phyloP scores from a whole-genome alignment of 2,888 invertebrate species.

The Trachelus troglodyta region DNA sequence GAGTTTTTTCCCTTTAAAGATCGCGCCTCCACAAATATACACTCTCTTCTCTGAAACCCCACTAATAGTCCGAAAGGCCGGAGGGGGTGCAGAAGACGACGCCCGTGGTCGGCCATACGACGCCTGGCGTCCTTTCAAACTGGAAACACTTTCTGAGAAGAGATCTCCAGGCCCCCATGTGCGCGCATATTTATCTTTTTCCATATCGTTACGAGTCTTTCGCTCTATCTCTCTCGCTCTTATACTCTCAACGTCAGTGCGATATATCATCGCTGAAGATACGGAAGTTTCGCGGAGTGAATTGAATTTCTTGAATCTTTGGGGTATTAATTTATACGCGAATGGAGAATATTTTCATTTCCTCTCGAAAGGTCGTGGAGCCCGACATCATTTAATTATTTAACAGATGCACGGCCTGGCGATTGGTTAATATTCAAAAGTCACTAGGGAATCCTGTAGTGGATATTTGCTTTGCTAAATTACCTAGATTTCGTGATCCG shows the following conservation, averaged over 20 bases:
- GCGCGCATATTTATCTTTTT: neutral
- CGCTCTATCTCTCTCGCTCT: neutral
- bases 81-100: neutral
- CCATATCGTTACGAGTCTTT: neutral
- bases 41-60: neutral
- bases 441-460: too few relatives aligned
- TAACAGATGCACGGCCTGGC: too few relatives aligned
- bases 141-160: neutral
- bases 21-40: slow-evolving; percentile 8
- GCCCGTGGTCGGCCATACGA: too few relatives aligned
- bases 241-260: neutral
- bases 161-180: neutral
- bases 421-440: too few relatives aligned
- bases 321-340: too few relatives aligned
- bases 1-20: slow-evolving; percentile 1
- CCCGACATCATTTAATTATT: too few relatives aligned
- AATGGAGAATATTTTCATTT: too few relatives aligned
- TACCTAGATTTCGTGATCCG: too few relatives aligned
- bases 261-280: neutral
- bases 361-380: too few relatives aligned
- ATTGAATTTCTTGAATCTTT: too few relatives aligned
- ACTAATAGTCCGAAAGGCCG: neutral
- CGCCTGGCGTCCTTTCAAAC: neutral
- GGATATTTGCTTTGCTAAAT: too few relatives aligned
- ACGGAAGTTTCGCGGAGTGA: too few relatives aligned